Base-by-base conservation (phyloP, 2,888 invertebrate species). In the Heliconius aoede region DNA sequence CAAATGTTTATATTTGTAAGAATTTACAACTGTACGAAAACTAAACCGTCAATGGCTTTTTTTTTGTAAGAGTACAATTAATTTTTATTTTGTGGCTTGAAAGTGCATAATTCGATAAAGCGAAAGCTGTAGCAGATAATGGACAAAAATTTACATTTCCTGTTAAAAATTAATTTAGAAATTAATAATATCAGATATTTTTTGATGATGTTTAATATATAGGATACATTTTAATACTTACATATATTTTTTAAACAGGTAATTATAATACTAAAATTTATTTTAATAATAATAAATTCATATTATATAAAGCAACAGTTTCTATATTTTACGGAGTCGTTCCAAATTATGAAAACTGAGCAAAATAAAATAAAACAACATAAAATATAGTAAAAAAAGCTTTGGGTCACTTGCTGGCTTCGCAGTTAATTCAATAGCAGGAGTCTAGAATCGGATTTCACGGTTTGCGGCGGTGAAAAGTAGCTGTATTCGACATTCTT, bases 121-220 rank as follows among this genome's bases (percentile, higher is more conserved):
- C 85, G 89, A 89, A 90, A 91, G 90, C 88, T 86, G 87, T 83
- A 86, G 85, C 82, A 83, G 83, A 83, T 84, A 83, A 84, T 81
- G 81, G 84, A 82, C 80, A 80, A 81, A 78, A 84, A 83, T 81
- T 78, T 85, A 85, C 85, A 89, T 90, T 92, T 92, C 89, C 90
- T 90, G 88, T 91, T 91, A 91, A 51, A 46, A 51, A 28, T 68
- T 28, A 5, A 11, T 51, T 28, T 68, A 11, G n/a, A 46, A 18
- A 32, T 5, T 13, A 28, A 61, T 28, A 61, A 58, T 8, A 13
- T 61, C 61, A 13, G 21, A 30, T 21, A 21, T 18, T 60, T 60
- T 13, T 60, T 60, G 24, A 11, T 60, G 13, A 26, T 58, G 9
- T 60, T 60, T 60, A 26, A 61, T 4, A n/a, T n/a, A n/a, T n/a